A percentile compares a stretch with the other conserved stretches of the same genome.
Evolutionary conservation across 37 sponge, comb jelly and placozoan species (phyloP).

Genomic region (Tethya wilhelma): DNA sequence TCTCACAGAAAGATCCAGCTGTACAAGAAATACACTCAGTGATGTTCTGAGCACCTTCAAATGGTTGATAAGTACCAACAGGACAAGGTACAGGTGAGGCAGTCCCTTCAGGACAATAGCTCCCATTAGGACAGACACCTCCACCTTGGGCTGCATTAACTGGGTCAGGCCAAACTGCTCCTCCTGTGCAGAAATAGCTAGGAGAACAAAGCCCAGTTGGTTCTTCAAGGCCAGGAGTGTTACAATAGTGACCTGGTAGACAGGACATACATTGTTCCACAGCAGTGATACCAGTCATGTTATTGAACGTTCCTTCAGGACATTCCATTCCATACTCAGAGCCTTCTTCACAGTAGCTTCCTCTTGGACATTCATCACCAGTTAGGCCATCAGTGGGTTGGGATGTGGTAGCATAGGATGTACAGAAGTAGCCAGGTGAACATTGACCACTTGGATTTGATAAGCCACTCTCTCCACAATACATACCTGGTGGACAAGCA

Average conservation of each 20-base stretch:
- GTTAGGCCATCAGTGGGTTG: neutral
- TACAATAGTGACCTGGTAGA: neutral
- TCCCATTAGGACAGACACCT: neutral
- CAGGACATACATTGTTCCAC: neutral
- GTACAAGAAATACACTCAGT: neutral
- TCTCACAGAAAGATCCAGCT: neutral
- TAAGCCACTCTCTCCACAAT: neutral
- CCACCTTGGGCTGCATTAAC: neutral
- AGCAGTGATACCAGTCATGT: neutral
- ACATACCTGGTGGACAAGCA: neutral
- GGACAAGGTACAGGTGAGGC: neutral
- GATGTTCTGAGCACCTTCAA: neutral
- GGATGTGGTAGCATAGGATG: neutral
- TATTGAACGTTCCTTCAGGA: neutral
- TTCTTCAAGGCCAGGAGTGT: neutral
- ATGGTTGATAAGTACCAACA: neutral
- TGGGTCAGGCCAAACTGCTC: neutral
- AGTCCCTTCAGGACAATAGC: neutral
- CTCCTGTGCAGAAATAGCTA: neutral
- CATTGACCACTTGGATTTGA: neutral
- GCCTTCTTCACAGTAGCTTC: neutral
- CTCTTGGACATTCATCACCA: neutral
- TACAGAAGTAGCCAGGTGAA: neutral
- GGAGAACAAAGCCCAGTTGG: neutral
- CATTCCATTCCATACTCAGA: too few relatives aligned